phyloP scores from a whole-genome alignment of 2,888 invertebrate species.

The Pimpla rufipes region DNA sequence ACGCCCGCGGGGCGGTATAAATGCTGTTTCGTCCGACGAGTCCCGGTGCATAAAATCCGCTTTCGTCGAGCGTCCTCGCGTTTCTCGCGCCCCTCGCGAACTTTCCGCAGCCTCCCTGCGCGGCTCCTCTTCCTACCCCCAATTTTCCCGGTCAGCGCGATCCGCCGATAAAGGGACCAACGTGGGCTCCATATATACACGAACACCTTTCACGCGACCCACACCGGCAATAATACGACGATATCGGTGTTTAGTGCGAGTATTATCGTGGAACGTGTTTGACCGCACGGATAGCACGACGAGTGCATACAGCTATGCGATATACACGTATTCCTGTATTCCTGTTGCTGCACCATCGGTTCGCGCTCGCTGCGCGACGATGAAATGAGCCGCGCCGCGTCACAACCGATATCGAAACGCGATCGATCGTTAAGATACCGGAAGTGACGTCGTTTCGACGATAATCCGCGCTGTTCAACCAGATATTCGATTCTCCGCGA shows the following conservation, averaged over 20 bases:
- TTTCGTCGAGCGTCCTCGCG: slow-evolving; percentile 1
- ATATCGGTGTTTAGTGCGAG: slow-evolving; percentile 80
- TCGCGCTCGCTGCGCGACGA: too few relatives aligned
- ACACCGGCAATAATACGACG: slow-evolving; percentile 78
- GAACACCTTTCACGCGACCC: background rate
- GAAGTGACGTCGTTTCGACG: slow-evolving; percentile 74
- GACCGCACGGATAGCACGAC: slow-evolving; percentile 71
- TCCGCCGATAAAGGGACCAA: background rate
- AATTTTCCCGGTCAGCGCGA: background rate
- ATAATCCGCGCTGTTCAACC: slow-evolving; percentile 71
- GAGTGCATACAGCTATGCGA: slow-evolving; percentile 21
- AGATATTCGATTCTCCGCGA: slow-evolving; percentile 58
- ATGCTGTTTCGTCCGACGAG: slow-evolving; percentile 64
- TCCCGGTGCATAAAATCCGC: slow-evolving; percentile 59
- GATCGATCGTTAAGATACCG: slow-evolving; percentile 82
- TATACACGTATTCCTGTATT: background rate
- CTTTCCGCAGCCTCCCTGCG: background rate
- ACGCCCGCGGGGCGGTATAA: slow-evolving; percentile 74
- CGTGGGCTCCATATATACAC: background rate
- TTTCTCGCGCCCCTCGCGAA: background rate
- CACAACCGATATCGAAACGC: slow-evolving; percentile 72
- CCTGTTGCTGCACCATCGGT: slow-evolving; percentile 53
- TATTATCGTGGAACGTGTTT: slow-evolving; percentile 80
- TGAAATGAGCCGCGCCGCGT: slow-evolving; percentile 36
- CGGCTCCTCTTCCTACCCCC: background rate